Evolutionary conservation across 2,113 vertebrate genomes (phyloP).

Genomic region (Orientallactaga bullata): DNA sequence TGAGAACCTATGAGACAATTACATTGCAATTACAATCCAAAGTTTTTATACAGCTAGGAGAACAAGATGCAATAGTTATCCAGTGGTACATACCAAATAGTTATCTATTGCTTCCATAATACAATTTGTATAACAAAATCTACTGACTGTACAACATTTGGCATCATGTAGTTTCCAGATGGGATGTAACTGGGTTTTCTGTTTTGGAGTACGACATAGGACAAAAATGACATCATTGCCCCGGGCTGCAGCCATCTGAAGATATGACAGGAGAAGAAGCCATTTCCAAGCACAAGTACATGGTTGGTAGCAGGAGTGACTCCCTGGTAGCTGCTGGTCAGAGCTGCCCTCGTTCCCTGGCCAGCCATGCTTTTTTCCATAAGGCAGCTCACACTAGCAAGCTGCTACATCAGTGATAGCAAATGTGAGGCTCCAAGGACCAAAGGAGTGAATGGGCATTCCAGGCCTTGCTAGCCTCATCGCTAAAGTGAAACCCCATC

Average conservation of each 20-base stretch:
- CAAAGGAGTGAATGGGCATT: not conserved
- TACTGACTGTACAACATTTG: not conserved
- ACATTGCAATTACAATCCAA: constrained; percentile 4
- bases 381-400: not conserved
- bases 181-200: not conserved
- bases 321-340: not conserved
- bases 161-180: not conserved
- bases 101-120: not conserved
- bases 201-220: not conserved
- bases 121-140: not conserved
- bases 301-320: not conserved
- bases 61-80: not conserved
- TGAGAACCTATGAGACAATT: not conserved
- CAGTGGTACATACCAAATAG: not conserved
- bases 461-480: not conserved
- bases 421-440: not conserved
- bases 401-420: not conserved
- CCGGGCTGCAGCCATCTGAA: not conserved
- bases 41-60: not conserved
- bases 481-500: not conserved
- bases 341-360: not conserved
- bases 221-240: not conserved
- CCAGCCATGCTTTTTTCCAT: not conserved
- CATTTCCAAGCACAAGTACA: not conserved
- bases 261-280: not conserved